Conservation (phyloP, 1,140 invertebrate genomes). For the Heliconius nattereri region DNA sequence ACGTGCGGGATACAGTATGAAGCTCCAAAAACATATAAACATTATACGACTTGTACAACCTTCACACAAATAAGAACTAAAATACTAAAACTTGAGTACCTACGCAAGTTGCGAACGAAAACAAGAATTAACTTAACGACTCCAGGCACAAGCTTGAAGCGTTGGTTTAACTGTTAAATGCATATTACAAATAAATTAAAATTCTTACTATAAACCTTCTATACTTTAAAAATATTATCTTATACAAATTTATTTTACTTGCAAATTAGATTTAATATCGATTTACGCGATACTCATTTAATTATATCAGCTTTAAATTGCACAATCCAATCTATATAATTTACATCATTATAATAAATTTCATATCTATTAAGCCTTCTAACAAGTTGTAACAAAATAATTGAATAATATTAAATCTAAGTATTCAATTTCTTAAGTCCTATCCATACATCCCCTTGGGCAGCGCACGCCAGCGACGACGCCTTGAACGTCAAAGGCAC, state of each 20-base stretch:
- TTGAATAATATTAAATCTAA: neutral
- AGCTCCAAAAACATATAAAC: too few relatives aligned
- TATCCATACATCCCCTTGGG: conserved; percentile 63
- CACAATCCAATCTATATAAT: neutral
- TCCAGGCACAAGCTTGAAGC: neutral
- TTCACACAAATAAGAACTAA: conserved; percentile 8
- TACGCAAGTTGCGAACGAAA: neutral
- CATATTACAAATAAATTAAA: neutral
- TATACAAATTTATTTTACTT: too few relatives aligned
- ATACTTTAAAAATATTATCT: too few relatives aligned
- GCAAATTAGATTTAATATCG: too few relatives aligned
- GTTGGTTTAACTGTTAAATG: neutral
- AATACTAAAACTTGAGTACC: neutral
- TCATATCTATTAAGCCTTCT: too few relatives aligned
- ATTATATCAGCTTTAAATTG: neutral
- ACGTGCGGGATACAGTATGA: too few relatives aligned
- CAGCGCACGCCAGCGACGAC: conserved; percentile 52
- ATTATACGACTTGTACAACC: neutral
- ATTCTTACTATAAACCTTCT: too few relatives aligned
- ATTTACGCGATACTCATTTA: too few relatives aligned
- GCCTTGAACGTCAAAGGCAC: conserved; percentile 64
- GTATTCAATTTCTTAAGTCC: conserved; percentile 49
- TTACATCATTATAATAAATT: neutral
- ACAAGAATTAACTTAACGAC: neutral
- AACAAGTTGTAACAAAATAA: neutral